phyloP scores from a whole-genome alignment of 2,113 vertebrate species.

The Riparia riparia region DNA sequence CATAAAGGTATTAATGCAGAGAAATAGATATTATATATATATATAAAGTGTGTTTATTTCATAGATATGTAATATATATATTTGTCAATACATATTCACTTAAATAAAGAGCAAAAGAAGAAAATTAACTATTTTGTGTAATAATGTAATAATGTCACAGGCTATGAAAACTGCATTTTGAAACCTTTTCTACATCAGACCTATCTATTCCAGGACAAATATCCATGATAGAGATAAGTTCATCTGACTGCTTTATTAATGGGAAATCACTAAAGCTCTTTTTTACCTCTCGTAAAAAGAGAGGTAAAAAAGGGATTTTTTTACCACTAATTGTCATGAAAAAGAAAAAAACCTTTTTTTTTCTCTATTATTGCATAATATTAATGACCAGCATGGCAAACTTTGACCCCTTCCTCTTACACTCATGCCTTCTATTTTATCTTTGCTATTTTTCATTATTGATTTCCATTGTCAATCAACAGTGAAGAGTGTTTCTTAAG shows the following conservation, averaged over 20 bases:
- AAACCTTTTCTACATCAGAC: background rate
- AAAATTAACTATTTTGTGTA: background rate
- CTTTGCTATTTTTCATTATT: background rate
- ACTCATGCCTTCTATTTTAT: background rate
- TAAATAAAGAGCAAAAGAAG: background rate
- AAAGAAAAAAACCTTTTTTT: background rate
- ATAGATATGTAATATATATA: background rate
- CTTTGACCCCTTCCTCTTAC: background rate
- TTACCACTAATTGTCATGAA: background rate
- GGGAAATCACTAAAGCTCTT: background rate
- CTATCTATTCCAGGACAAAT: background rate
- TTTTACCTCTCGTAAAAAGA: background rate
- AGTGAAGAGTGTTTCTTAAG: background rate
- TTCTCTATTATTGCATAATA: background rate
- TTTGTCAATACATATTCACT: background rate
- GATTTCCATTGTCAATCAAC: background rate
- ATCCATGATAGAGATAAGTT: background rate
- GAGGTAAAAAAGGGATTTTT: background rate
- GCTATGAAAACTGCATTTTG: background rate
- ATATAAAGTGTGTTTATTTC: background rate
- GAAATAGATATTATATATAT: background rate
- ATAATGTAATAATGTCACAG: too few relatives aligned
- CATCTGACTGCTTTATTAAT: background rate
- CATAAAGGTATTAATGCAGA: background rate
- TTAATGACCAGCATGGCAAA: background rate